Conservation (phyloP, 2,888 invertebrate genomes). For the Eupithecia subfuscata region DNA sequence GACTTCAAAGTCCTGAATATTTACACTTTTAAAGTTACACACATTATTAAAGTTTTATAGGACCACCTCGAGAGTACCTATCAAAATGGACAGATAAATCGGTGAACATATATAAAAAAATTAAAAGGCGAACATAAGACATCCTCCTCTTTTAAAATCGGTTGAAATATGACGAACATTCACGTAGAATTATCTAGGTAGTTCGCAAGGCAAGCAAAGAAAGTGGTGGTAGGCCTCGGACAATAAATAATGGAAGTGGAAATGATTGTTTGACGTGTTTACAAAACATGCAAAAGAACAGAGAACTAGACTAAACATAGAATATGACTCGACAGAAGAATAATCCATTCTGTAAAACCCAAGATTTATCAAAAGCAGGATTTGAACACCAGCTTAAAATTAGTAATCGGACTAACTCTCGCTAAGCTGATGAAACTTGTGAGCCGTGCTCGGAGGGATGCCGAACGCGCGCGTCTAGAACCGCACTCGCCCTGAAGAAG, state of each 20-base stretch:
- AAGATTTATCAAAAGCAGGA: not conserved
- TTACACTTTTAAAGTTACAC: no score
- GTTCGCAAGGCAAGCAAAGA: not conserved
- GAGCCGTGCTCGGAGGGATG: no score
- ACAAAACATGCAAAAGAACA: not conserved
- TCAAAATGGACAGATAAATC: no score
- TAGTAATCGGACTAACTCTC: not conserved
- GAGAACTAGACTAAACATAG: conserved; percentile 2
- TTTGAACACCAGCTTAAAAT: not conserved
- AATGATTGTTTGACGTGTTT: not conserved
- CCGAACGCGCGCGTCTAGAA: no score
- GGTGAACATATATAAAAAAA: no score
- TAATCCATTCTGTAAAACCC: not conserved
- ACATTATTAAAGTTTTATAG: no score
- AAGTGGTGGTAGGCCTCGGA: not conserved
- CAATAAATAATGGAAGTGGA: not conserved
- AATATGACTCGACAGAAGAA: not conserved
- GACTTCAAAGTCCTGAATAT: no score
- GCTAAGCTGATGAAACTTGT: not conserved
- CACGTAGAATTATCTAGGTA: not conserved
- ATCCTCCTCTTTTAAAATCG: not conserved
- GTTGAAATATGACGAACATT: not conserved
- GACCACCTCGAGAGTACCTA: no score
- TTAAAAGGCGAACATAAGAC: not conserved
- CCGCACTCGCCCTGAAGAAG: no score